Base-by-base conservation (phyloP, 35 echinoderm and acorn worm genomes). In the Lytechinus variegatus region DNA sequence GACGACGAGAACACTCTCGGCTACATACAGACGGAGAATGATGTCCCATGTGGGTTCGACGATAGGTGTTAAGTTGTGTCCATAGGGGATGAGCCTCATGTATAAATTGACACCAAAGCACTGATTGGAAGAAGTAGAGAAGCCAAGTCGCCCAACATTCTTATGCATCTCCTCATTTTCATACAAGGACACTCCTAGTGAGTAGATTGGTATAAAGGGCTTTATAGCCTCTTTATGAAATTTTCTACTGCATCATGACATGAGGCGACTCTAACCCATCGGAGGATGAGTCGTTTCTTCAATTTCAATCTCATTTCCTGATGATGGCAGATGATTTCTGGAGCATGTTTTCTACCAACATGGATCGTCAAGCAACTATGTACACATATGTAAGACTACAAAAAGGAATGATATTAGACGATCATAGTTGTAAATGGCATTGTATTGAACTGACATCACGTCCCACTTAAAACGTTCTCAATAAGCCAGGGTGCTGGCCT, bases 101-200 rank as follows among this genome's bases (percentile, higher is more conserved):
- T 79, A 79, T 79, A 79, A 79, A 79, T 79, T 79, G 66, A 79
- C 66, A 79, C 66, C 66, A 79, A 24, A 16, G 66, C 66, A 79
- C 66, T 24, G 66, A 79, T 79, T 79, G 66, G 66, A 79, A 79
- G 66, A 24, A 24, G 66, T 60, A 24, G 66, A 79, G 19, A n/a
- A 24, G 66, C 66, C 0, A 24, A 19, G 66, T 19, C 0, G 33
- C 33, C 33, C 2, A 44, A 44, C 33, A 44, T 44, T 44, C 33
- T 44, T 44, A 44, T 44, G 33, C 33, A 44, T 44, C 33, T 44
- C 33, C n/a, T 79, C 19, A 7, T 79, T 24, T 79, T 79, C 66
- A 14, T 79, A 79, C 66, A 16, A 79, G 14, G 16, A 24, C n/a
- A 19, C 0, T 79, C 19, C 19, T 79, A 79, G 19, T 7, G 66